A percentile compares a stretch with the other conserved stretches of the same genome.
phyloP scores from a whole-genome alignment of 2,797 vertebrate species.

The Novumbra hubbsi region DNA sequence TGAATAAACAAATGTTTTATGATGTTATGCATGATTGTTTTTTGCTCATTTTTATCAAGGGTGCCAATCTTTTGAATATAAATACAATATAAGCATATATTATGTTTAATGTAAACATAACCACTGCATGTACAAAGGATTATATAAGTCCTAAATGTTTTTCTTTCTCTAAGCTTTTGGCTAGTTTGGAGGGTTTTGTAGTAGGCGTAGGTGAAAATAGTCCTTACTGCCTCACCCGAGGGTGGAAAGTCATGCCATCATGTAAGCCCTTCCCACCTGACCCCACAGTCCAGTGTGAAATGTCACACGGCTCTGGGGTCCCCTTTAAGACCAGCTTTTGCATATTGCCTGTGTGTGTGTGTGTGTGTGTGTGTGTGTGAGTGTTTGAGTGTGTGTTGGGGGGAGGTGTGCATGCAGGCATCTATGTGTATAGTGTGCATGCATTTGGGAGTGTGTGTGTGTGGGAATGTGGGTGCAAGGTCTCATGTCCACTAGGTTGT shows the following conservation, averaged over 20 bases:
- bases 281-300: slow-evolving; percentile 60
- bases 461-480: slow-evolving; percentile 26
- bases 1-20: too few species aligned
- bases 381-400: slow-evolving; percentile 1
- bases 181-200: background rate
- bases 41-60: too few species aligned
- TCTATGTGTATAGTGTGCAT: slow-evolving; percentile 23
- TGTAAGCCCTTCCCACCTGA: slow-evolving; percentile 69
- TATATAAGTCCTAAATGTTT: background rate
- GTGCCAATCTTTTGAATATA: too few species aligned
- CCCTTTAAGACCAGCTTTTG: slow-evolving; percentile 76
- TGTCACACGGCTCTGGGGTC: slow-evolving; percentile 68
- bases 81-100: too few species aligned
- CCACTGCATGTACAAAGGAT: too few species aligned
- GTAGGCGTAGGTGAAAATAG: slow-evolving; percentile 33
- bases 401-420: too few species aligned
- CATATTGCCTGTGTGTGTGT: slow-evolving; percentile 7
- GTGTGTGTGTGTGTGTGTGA: background rate
- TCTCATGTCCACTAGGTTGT: slow-evolving; percentile 69
- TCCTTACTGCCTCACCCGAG: slow-evolving; percentile 29
- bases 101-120: too few species aligned
- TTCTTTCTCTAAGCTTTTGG: background rate
- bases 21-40: too few species aligned
- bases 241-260: slow-evolving; percentile 67
- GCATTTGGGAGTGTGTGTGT: slow-evolving; percentile 3